Evolutionary conservation across 64 coral and sea anemone genomes (phyloP), one percentile per base, ranked within the genome.

Genomic region (Actinia equina): DNA sequence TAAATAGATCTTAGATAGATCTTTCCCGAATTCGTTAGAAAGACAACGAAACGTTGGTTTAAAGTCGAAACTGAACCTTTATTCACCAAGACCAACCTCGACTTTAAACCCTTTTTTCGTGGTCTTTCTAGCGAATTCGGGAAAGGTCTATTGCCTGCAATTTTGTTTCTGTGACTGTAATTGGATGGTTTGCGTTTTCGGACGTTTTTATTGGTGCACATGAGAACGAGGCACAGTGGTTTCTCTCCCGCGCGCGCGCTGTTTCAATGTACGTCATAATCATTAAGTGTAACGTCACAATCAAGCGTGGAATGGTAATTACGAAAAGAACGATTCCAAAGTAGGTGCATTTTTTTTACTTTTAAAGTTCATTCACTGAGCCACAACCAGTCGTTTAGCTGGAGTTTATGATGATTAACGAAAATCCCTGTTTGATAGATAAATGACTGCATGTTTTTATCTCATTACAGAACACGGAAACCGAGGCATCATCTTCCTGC

Each of bases 271-370:
- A 54, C 69, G 69, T 41, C 13, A 41, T 8, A 74, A 23, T 69
- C 63, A 27, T 30, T 41, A 74, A 74, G 2, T 74, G 12, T 74
- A 26, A 74, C 69, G 69, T 74, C 69, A 74, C 41, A 74, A 41
- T 74, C 63, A 23, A 25, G 26, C 69, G 27, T 74, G 69, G 69
- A 74, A 74, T 74, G 69, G 69, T 41, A 74, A 74, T 74, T 74
- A 30, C 9, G 69, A 74, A 74, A 41, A 3, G n/a, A 74, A 74
- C 69, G 13, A 74, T 74, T 74, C 69, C 22, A 74, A 74, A 65
- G 62, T 65, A 74, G 27, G 69, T 74, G 41, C 7, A 71, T 15
- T 74, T 4, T 74, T 74, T 74, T 30, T 7, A 74, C 4, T 23
- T 65, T 20, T n/a, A n/a, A 3, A 1, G 5, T 74, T 37, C 26